Conservation (phyloP, 2,113 vertebrate genomes). For the Alaudala cheleensis region DNA sequence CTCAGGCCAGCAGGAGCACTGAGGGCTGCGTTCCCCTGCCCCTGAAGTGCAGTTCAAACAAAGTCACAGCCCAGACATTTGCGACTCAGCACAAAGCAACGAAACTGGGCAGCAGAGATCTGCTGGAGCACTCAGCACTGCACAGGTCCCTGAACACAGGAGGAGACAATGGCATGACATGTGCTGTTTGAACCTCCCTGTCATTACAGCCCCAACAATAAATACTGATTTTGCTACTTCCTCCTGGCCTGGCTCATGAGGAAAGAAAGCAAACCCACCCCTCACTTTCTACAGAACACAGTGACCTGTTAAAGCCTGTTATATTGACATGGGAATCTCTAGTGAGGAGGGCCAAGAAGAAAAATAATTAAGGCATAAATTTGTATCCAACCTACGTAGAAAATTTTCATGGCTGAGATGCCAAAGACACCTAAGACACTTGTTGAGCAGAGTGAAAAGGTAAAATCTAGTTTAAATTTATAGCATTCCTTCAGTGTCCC, state of each 20-base stretch:
- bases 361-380: constrained; percentile 64
- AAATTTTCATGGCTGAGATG: constrained; percentile 65
- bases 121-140: not conserved
- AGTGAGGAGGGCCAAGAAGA: constrained; percentile 15
- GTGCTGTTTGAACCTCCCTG: not conserved
- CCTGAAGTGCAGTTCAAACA: not conserved
- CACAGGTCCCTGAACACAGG: not conserved
- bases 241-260: not conserved
- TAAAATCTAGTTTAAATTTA: constrained; percentile 83
- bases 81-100: not conserved
- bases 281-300: not conserved
- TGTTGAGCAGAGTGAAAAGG: constrained; percentile 78
- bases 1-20: not conserved
- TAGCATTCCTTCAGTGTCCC: constrained; percentile 83
- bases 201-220: not conserved
- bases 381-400: constrained; percentile 30
- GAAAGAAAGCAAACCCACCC: not conserved
- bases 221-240: not conserved
- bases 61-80: not conserved
- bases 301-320: constrained; percentile 8
- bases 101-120: not conserved
- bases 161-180: not conserved
- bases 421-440: constrained; percentile 79
- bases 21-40: not conserved
- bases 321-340: constrained; percentile 2